Percentiles rank a stretch among this genome's conserved stretches.
Evolutionary conservation across 2,113 vertebrate species (phyloP).

Genomic region (Tichodroma muraria): DNA sequence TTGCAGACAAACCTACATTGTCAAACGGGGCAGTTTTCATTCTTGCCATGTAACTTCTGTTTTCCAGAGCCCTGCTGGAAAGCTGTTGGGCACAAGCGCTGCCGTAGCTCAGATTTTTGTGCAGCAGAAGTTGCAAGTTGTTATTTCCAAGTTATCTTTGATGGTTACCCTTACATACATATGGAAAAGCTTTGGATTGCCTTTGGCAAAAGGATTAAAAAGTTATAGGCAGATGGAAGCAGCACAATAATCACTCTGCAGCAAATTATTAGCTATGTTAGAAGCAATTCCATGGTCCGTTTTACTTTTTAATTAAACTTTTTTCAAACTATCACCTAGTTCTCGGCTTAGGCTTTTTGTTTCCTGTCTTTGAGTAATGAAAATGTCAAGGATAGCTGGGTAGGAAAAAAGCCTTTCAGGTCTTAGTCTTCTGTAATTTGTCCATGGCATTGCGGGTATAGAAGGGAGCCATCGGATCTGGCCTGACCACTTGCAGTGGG

Average conservation of each 20-base stretch:
- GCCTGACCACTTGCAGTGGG: conserved; percentile 6
- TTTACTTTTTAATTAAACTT: conserved; percentile 45
- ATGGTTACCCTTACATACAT: neutral
- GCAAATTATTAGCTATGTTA: conserved; percentile 36
- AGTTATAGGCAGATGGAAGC: conserved; percentile 28
- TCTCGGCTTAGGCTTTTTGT: neutral
- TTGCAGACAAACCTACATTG: neutral
- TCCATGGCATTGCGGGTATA: neutral
- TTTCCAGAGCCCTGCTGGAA: neutral
- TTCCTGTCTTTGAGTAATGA: conserved; percentile 4
- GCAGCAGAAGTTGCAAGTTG: neutral
- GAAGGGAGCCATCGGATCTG: neutral
- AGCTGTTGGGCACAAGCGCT: neutral
- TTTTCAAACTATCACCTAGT: neutral
- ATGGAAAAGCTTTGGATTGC: neutral
- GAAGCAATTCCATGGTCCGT: neutral
- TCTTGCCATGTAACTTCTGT: neutral
- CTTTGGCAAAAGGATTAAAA: conserved; percentile 29
- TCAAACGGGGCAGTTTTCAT: neutral
- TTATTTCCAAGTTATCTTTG: neutral
- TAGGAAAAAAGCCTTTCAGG: neutral
- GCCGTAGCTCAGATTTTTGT: neutral
- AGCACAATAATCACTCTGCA: neutral
- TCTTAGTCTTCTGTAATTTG: neutral
- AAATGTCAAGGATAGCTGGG: neutral